Conservation (phyloP, 1,140 invertebrate species). For the Steinernema khuongi region DNA sequence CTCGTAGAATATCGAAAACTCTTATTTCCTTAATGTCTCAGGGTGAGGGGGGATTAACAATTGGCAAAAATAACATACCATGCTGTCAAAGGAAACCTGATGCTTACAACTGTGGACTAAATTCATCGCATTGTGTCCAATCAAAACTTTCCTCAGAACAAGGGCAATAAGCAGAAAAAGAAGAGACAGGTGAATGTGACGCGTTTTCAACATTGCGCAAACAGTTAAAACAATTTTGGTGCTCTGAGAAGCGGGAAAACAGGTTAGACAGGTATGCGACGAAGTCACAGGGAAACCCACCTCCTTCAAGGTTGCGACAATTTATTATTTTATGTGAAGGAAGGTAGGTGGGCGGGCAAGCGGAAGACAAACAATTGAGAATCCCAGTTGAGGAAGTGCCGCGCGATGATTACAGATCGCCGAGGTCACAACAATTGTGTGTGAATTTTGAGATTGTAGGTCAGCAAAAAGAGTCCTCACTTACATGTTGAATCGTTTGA, state of each 20-base stretch:
- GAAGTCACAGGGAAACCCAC: background rate
- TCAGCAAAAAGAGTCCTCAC: background rate
- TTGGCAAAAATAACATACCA: constrained; percentile 13
- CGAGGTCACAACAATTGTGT: background rate
- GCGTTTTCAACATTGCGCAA: background rate
- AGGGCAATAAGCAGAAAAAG: constrained; percentile 20
- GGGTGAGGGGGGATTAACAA: background rate
- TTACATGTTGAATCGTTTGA: too few species aligned
- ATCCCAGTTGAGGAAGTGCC: background rate
- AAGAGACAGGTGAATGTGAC: background rate
- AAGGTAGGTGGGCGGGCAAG: background rate
- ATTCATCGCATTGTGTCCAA: constrained; percentile 27
- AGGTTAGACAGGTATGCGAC: too few species aligned
- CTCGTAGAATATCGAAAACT: too few species aligned
- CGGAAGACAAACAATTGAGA: background rate
- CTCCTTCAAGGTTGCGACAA: background rate
- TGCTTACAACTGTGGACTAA: constrained; percentile 25
- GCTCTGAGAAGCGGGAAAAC: background rate
- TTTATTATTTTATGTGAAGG: background rate
- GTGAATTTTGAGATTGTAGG: background rate
- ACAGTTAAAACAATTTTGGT: background rate
- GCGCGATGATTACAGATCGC: background rate
- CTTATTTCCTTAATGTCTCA: too few species aligned
- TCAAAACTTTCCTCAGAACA: constrained; percentile 26
- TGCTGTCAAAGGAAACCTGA: constrained; percentile 25